Percentiles rank a stretch among this genome's conserved stretches.
phyloP scores from a whole-genome alignment of 64 coral and sea anemone genomes.

The Trachythela sp. region DNA sequence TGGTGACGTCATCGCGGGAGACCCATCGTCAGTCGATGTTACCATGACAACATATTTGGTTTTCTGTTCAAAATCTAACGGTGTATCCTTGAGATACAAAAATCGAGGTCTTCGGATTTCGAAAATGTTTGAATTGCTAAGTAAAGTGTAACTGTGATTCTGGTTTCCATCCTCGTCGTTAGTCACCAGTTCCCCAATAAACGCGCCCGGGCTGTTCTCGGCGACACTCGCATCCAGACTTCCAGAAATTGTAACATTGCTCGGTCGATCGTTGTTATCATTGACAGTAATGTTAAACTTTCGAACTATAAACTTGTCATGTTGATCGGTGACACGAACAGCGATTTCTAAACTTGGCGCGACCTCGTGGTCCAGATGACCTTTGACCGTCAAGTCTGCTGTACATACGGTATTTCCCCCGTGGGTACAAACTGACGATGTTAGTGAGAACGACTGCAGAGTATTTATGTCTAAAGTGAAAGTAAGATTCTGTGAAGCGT shows the following conservation, averaged over 20 bases:
- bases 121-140: constrained; percentile 43
- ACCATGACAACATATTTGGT: constrained; percentile 30
- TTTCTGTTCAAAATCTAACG: constrained; percentile 49
- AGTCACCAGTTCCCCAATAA: constrained; percentile 38
- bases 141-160: constrained; percentile 36
- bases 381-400: constrained; percentile 49
- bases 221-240: constrained; percentile 31
- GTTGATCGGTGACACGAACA: constrained; percentile 58
- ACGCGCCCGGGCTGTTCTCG: constrained; percentile 59
- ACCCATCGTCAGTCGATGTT: constrained; percentile 52
- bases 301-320: constrained; percentile 53
- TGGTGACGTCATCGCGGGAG: constrained; percentile 20
- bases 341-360: constrained; percentile 43
- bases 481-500: constrained; percentile 51
- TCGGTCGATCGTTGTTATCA: constrained; percentile 65
- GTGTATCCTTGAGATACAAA: constrained; percentile 27
- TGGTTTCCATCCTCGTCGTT: constrained; percentile 54
- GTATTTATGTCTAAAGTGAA: constrained; percentile 62
- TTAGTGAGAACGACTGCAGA: constrained; percentile 43
- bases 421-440: constrained; percentile 7
- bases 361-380: constrained; percentile 54
- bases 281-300: constrained; percentile 54
- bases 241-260: constrained; percentile 62
- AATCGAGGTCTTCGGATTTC: constrained; percentile 44
- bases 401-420: constrained; percentile 36